Percentiles rank a stretch among this genome's conserved stretches.
Conservation (phyloP, 2,888 invertebrate genomes). For the Lepas anatifera region DNA sequence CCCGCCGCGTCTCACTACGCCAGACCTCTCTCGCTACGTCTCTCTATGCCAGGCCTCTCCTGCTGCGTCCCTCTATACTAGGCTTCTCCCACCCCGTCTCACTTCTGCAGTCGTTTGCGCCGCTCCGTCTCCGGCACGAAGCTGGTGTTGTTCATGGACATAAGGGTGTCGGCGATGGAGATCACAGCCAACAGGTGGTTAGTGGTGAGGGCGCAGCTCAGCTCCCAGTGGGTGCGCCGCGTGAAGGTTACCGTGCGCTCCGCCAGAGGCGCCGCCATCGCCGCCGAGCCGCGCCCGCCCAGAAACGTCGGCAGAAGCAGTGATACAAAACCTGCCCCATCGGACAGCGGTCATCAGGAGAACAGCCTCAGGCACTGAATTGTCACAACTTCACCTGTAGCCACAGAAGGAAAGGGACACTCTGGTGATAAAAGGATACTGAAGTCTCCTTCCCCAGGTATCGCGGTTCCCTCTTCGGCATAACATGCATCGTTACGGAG, state of each 20-base stretch:
- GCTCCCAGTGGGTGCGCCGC: conserved; percentile 85
- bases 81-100: too few species aligned
- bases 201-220: conserved; percentile 49
- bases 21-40: too few species aligned
- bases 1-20: too few species aligned
- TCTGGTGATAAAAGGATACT: too few species aligned
- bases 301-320: conserved; percentile 25
- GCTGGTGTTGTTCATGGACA: conserved; percentile 94
- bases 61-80: too few species aligned
- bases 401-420: too few species aligned
- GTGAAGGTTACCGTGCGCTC: conserved; percentile 44
- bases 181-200: conserved; percentile 91
- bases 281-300: conserved; percentile 20
- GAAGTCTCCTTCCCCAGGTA: too few species aligned
- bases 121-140: conserved; percentile 80
- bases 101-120: conserved; percentile 33
- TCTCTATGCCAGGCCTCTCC: too few species aligned
- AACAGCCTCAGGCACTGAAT: too few species aligned
- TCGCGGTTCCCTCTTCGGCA: too few species aligned
- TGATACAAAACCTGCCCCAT: conserved; percentile 35
- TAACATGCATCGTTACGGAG: too few species aligned
- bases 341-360: neutral
- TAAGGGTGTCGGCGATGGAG: conserved; percentile 87
- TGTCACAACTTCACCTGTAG: too few species aligned
- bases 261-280: conserved; percentile 10